These are phyloP conservation scores for Pristis pectinata DNA, from an alignment of 2,797 vertebrate species.

Conservation along the genomic window DNA sequence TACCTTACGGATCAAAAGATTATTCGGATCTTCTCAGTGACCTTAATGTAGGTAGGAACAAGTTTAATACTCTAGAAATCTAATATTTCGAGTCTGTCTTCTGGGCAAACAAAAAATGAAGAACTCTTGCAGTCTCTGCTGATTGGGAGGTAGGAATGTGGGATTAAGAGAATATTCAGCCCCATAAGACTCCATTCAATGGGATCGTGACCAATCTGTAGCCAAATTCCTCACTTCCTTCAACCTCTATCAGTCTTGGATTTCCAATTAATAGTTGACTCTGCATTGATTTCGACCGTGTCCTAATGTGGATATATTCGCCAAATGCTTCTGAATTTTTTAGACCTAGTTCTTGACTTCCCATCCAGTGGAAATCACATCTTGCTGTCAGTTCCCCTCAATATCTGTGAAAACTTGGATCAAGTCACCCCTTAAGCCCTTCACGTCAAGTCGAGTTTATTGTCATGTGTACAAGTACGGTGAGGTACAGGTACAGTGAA, in stretches of 20 bases:
- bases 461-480: no score
- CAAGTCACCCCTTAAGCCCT: no score
- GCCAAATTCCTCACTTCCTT: no score
- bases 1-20: neutral
- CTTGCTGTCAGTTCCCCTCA: no score
- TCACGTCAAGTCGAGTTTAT: no score
- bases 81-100: neutral
- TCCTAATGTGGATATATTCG: no score
- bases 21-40: neutral
- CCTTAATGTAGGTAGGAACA: neutral
- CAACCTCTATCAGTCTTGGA: neutral
- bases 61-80: neutral
- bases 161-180: neutral
- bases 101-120: neutral
- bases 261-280: neutral
- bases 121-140: neutral
- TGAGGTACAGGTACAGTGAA: no score
- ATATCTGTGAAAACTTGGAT: no score
- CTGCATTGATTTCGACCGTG: neutral
- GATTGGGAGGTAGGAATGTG: neutral
- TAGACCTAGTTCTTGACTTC: no score
- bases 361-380: no score
- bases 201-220: no score
- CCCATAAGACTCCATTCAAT: neutral
- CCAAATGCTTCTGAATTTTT: no score